Evolutionary conservation across 2,113 vertebrate genomes (phyloP).

Genomic region (Percina caprodes): DNA sequence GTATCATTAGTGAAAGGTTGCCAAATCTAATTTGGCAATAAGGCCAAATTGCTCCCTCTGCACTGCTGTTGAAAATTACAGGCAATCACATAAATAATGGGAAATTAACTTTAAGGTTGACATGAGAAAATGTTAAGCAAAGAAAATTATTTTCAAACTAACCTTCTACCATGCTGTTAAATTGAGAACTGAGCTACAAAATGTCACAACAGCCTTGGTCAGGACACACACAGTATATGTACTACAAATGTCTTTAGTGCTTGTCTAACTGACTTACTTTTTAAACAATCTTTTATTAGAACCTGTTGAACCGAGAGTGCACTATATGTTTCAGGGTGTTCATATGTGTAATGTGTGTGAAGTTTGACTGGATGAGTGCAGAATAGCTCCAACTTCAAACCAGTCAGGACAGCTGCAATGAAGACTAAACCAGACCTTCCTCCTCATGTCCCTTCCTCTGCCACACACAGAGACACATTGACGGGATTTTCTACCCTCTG

Average conservation of each 20-base stretch:
- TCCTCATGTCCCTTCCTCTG: constrained; percentile 17
- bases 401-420: constrained; percentile 50
- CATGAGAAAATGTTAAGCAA: not conserved
- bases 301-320: not conserved
- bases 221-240: not conserved
- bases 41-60: not conserved
- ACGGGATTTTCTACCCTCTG: constrained; percentile 48
- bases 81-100: not conserved
- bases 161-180: not conserved
- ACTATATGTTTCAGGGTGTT: constrained; percentile 12
- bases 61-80: not conserved
- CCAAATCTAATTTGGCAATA: not conserved
- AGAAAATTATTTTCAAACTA: not conserved
- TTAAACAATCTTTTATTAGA: not conserved
- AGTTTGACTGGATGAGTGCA: constrained; percentile 14
- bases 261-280: not conserved
- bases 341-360: constrained; percentile 25
- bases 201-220: not conserved
- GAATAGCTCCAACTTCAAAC: not conserved
- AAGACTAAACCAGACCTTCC: constrained; percentile 36
- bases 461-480: constrained; percentile 57
- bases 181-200: not conserved
- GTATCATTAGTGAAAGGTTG: not conserved
- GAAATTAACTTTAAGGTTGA: not conserved
- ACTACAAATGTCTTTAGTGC: not conserved